Percentiles rank a stretch among this genome's conserved stretches.
phyloP scores from a whole-genome alignment of 2,888 invertebrate genomes.

The Cantharis nigra region DNA sequence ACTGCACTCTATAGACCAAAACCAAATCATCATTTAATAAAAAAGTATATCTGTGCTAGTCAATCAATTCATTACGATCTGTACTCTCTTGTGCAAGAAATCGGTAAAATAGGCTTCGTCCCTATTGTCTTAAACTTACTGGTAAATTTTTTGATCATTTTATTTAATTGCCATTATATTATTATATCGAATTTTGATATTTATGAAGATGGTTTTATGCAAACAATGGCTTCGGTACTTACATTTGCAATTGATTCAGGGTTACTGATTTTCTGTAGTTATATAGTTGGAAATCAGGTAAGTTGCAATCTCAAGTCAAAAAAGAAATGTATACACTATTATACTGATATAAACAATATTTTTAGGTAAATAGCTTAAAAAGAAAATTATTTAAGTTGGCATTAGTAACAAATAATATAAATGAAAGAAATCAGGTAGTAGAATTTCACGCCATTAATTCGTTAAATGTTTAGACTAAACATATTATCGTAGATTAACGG shows the following conservation, averaged over 20 bases:
- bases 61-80: background rate
- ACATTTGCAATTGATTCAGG: background rate
- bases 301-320: background rate
- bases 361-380: background rate
- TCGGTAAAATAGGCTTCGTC: background rate
- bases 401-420: background rate
- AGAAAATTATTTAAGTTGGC: background rate
- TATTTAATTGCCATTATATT: too few relatives aligned
- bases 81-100: too few relatives aligned
- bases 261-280: background rate
- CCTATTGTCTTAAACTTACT: background rate
- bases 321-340: background rate
- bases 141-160: background rate
- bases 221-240: rapidly evolving
- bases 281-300: background rate
- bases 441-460: too few relatives aligned
- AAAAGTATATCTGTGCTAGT: background rate
- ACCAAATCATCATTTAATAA: background rate
- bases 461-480: too few relatives aligned
- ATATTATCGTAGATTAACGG: background rate
- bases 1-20: background rate
- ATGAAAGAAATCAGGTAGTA: background rate
- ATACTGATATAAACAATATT: background rate
- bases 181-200: background rate
- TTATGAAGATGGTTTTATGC: background rate